Conservation (phyloP, 2,888 invertebrate species). For the Sepiola atlantica region DNA sequence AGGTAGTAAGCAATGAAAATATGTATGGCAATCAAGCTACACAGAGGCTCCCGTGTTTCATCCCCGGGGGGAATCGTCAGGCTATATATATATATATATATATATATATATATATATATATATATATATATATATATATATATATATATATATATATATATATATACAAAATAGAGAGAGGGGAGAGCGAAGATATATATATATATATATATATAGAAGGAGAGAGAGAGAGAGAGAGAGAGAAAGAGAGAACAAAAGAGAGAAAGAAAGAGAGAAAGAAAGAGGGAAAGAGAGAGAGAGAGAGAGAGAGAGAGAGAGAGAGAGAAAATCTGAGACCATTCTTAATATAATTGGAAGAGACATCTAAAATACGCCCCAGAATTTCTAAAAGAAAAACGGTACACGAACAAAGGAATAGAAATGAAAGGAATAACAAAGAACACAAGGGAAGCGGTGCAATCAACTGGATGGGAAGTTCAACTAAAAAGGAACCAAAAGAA, state of each 20-base stretch:
- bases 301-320: not conserved
- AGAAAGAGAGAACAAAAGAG: not conserved
- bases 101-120: not conserved
- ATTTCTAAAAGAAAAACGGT: not conserved
- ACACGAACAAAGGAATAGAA: not conserved
- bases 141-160: not conserved
- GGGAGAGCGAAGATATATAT: not conserved
- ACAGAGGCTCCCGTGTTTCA: too few species aligned
- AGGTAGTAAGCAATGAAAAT: too few species aligned
- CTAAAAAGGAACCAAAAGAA: too few species aligned
- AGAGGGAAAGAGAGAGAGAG: not conserved
- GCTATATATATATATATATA: too few species aligned
- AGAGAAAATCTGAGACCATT: not conserved
- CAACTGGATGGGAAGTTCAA: too few species aligned
- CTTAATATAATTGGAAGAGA: slow-evolving; percentile 7
- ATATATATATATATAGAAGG: not conserved
- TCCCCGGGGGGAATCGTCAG: too few species aligned
- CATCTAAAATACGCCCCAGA: not conserved
- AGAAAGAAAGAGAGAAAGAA: too few species aligned
- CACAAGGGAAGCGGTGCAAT: not conserved
- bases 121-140: not conserved
- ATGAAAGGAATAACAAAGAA: not conserved
- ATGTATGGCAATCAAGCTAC: too few species aligned
- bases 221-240: not conserved
- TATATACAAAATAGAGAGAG: too few species aligned